phyloP scores from a whole-genome alignment of 2,113 vertebrate genomes.

The Leucosticte australis region DNA sequence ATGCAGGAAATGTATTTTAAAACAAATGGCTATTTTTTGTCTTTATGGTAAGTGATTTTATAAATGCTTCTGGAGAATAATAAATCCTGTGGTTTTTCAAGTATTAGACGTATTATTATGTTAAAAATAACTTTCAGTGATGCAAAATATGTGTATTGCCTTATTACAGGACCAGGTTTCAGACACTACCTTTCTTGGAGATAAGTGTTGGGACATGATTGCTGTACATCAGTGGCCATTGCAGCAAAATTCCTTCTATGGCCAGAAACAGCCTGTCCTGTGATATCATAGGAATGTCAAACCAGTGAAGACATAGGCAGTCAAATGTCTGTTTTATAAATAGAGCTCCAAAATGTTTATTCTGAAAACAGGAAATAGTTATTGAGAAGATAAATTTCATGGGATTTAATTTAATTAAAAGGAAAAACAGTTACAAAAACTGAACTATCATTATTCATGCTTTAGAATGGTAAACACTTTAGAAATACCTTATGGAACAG shows the following conservation, averaged over 20 bases:
- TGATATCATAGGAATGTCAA: not conserved
- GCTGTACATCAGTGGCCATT: not conserved
- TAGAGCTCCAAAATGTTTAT: slow-evolving; percentile 1
- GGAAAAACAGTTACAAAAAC: not conserved
- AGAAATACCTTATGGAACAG: not conserved
- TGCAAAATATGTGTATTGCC: not conserved
- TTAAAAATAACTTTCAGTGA: slow-evolving; percentile 16
- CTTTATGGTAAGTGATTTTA: not conserved
- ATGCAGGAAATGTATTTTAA: slow-evolving; percentile 10
- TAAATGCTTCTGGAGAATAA: not conserved
- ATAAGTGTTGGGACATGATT: not conserved
- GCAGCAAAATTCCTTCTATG: slow-evolving; percentile 37
- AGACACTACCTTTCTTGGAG: not conserved
- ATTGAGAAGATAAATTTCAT: not conserved
- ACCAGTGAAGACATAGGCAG: not conserved
- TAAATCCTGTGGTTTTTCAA: not conserved
- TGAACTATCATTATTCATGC: not conserved
- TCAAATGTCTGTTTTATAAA: not conserved
- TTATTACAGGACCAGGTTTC: not conserved
- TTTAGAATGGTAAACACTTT: not conserved
- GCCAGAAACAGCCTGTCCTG: not conserved
- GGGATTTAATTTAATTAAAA: not conserved
- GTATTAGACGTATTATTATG: not conserved
- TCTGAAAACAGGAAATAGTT: slow-evolving; percentile 51
- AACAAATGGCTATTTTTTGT: not conserved